These are phyloP conservation scores for Colistium nudipinnis DNA, from an alignment of 2,113 vertebrate species.

Conservation along the genomic window DNA sequence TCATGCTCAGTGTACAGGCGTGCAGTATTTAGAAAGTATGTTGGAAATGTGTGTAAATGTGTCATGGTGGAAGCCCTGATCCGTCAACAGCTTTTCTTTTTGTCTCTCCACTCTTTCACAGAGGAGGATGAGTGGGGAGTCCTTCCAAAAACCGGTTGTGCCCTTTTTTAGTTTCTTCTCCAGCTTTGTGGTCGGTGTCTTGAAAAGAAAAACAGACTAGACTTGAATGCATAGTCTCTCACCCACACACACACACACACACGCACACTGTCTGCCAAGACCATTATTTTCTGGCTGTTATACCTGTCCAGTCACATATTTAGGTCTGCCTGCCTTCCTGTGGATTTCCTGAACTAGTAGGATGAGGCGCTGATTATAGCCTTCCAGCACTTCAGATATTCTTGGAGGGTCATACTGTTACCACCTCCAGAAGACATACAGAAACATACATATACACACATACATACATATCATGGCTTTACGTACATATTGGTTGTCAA, in stretches of 20 bases:
- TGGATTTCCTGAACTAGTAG: not conserved
- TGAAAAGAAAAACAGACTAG: not conserved
- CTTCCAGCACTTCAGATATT: not conserved
- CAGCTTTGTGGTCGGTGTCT: not conserved
- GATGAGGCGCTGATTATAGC: not conserved
- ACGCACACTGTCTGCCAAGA: not conserved
- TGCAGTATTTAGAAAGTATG: not conserved
- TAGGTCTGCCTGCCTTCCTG: not conserved
- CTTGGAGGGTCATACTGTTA: not conserved
- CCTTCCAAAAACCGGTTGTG: not conserved
- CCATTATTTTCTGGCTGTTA: not conserved
- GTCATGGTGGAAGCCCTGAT: not conserved
- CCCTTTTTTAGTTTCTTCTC: not conserved
- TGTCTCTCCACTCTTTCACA: not conserved
- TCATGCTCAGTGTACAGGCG: not conserved
- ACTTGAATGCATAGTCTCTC: not conserved
- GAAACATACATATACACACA: no score
- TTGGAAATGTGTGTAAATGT: not conserved
- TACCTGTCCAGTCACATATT: conserved; percentile 20
- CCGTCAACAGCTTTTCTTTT: conserved; percentile 11
- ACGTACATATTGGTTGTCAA: no score
- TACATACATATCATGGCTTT: no score
- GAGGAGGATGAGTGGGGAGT: not conserved
- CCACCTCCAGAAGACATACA: no score
- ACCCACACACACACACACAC: not conserved